Conservation (phyloP, 2,113 vertebrate species). For the Nipponia nippon region DNA sequence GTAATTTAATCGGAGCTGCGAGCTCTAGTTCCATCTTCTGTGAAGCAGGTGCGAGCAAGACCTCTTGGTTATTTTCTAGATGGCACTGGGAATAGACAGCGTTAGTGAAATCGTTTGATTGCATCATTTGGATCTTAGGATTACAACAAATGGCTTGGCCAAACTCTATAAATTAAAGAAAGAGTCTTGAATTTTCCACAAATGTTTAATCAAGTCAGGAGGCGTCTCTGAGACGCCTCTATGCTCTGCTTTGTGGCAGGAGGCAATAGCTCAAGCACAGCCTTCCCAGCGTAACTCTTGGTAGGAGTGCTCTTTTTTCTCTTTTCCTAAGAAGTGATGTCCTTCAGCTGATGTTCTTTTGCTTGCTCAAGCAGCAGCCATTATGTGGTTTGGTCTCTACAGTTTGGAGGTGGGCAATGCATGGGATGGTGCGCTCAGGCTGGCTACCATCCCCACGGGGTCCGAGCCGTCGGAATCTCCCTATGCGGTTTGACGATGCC, state of each 20-base stretch:
- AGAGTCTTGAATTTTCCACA: not conserved
- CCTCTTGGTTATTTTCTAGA: rapidly evolving
- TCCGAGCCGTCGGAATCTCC: too few relatives aligned
- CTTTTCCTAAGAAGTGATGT: too few relatives aligned
- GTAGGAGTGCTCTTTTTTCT: not conserved
- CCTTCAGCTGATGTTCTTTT: not conserved
- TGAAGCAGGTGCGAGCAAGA: not conserved
- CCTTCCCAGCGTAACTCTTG: not conserved
- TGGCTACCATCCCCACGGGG: rapidly evolving
- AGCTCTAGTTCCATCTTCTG: not conserved
- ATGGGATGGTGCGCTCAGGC: too few relatives aligned
- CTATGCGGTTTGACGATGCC: rapidly evolving
- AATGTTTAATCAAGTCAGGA: not conserved
- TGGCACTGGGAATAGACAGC: not conserved
- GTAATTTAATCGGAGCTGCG: not conserved
- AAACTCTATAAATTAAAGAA: not conserved
- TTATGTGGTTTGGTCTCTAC: too few relatives aligned
- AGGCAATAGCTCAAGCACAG: not conserved
- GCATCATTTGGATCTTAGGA: not conserved
- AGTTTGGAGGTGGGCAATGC: rapidly evolving
- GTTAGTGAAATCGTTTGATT: rapidly evolving
- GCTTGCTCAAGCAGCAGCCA: not conserved
- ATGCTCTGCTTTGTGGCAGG: not conserved
- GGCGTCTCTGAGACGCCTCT: not conserved
- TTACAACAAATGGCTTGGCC: not conserved